These are phyloP conservation scores for Hirtodrosophila duncani DNA, from an alignment of 2,888 invertebrate species.

Conservation along the genomic window DNA sequence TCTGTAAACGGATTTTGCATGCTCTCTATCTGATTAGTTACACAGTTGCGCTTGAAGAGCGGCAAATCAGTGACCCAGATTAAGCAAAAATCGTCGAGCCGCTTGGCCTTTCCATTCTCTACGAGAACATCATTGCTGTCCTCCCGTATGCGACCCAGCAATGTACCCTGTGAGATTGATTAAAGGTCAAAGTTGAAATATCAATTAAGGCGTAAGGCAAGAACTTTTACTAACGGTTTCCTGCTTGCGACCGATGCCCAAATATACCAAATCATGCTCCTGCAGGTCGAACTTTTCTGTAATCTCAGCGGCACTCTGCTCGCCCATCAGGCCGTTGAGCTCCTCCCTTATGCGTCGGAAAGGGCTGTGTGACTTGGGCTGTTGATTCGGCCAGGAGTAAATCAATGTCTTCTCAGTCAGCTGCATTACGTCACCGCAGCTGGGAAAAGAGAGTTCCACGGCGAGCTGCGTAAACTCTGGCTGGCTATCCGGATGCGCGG, in stretches of 20 bases:
- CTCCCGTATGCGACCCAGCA: constrained; percentile 84
- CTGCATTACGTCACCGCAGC: constrained; percentile 84
- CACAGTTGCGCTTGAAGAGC: constrained; percentile 86
- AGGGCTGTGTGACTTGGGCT: constrained; percentile 76
- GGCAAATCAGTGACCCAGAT: constrained; percentile 98
- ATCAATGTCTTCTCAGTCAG: constrained; percentile 89
- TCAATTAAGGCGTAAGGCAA: too few relatives aligned
- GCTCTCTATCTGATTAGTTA: constrained; percentile 82
- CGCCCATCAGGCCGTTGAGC: constrained; percentile 77
- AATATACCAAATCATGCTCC: constrained; percentile 80
- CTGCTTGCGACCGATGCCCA: constrained; percentile 80
- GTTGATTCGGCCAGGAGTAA: constrained; percentile 84
- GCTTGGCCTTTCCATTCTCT: constrained; percentile 78
- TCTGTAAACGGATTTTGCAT: constrained; percentile 99
- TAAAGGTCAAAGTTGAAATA: too few relatives aligned
- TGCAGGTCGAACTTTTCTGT: constrained; percentile 73
- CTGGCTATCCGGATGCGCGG: constrained; percentile 91
- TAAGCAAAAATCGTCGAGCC: constrained; percentile 80
- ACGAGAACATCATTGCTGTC: constrained; percentile 81
- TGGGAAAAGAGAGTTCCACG: constrained; percentile 96
- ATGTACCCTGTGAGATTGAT: constrained; percentile 79
- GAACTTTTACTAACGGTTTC: constrained; percentile 80
- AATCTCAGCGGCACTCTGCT: constrained; percentile 76
- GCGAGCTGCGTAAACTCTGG: constrained; percentile 99
- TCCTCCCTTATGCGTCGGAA: constrained; percentile 81